A percentile compares a stretch with the other conserved stretches of the same genome.
phyloP scores from a whole-genome alignment of 2,797 vertebrate species.

The Clarias fuscus region DNA sequence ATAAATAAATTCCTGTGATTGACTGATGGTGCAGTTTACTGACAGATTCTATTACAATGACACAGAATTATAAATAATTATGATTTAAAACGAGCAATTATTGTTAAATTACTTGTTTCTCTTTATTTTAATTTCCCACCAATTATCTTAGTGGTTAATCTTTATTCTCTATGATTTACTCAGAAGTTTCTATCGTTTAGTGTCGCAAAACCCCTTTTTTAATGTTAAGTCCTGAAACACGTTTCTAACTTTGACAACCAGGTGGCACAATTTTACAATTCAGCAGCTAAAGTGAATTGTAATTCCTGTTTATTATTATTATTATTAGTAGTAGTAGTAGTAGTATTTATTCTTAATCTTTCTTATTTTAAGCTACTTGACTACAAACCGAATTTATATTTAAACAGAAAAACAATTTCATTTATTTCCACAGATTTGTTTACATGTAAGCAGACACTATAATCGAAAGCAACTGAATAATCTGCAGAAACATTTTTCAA shows the following conservation, averaged over 20 bases:
- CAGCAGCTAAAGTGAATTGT: neutral
- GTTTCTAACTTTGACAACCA: neutral
- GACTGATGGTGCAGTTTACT: slow-evolving; percentile 26
- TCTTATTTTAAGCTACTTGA: neutral
- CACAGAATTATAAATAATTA: neutral
- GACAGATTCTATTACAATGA: neutral
- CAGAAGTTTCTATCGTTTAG: neutral
- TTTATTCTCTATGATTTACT: neutral
- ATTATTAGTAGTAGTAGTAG: too few relatives aligned
- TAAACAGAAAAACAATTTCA: neutral
- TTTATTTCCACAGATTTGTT: neutral
- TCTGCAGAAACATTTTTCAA: neutral
- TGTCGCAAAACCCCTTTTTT: neutral
- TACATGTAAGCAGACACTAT: neutral
- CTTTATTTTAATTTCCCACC: neutral
- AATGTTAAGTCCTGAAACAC: neutral
- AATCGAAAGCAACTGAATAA: neutral
- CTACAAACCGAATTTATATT: neutral
- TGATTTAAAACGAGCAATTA: neutral
- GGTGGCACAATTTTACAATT: neutral
- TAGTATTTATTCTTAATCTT: neutral
- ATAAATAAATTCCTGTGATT: neutral
- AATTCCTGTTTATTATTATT: neutral
- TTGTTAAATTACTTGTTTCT: neutral
- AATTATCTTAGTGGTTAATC: neutral